Evolutionary conservation across 2,113 vertebrate genomes (phyloP), one percentile per base, ranked within the genome.

Genomic region (Telmatochromis sp.): DNA sequence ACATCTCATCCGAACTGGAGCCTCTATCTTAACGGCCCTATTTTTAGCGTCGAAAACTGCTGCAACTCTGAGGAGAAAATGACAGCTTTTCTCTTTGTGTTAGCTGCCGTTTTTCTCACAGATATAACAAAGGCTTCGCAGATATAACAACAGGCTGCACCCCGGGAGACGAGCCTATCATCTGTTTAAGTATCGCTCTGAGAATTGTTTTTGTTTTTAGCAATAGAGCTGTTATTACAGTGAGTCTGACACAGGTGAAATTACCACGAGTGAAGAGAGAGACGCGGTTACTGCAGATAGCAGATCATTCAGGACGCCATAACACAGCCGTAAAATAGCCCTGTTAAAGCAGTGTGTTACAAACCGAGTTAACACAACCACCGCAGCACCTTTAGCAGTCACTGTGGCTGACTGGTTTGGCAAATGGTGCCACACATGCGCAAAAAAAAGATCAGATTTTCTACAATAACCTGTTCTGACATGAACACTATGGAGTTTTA

Each of bases 101-200:
- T 75, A 81, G 42, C 53, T 86, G 57, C 26, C 5, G 31, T 35
- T 80, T 93, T 84, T 85, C 79, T 68, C 53, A 5, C 81, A 85
- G 68, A 90, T 79, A 85, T 47, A 49, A 45, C 33, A 9, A 81
- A 89, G 86, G 21, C 5, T 82, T 79, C 2, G 51, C 89, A 88
- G 86, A 58, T 87, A 49, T 81, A 87, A 91, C 87, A 91, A 86
- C 92, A 93, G 80, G 54, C 87, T 78, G 53, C 88, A 88, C 53
- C 73, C 87, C 78, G 7, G 7, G 45, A 89, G 80, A 87, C 21
- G 37, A 90, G 82, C 90, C 83, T 79, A n/a, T 93, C 90, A 94
- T 94, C 93, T 87, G 68, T 86, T 91, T 92, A 94, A 94, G 91
- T 89, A 88, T 80, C 47, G 82, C 88, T 86, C 83, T 86, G 90